Base-by-base conservation (phyloP, 2,113 vertebrate species). In the Origma solitaria region DNA sequence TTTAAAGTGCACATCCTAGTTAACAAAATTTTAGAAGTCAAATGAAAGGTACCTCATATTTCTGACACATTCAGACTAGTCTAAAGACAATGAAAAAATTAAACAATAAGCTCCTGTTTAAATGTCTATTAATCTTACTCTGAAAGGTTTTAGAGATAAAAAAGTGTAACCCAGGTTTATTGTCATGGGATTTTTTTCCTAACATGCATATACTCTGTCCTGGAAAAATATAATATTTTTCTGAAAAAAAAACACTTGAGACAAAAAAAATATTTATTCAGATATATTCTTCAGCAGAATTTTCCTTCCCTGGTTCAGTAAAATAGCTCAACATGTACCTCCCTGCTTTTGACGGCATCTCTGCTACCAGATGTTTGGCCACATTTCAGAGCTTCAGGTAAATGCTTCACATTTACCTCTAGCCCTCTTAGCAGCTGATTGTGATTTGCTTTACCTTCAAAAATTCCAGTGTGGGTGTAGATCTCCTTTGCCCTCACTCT, bases 161-260 rank as follows among this genome's bases (percentile, higher is more conserved):
- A 86, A 85, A 88, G 12, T 23, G 66, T n/a, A 57, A 53, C 8
- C 4, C 23, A 58, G 33, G 42, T 9, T 82, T 75, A 8, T 62
- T 57, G 56, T 28, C 0, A 5, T 2, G 3, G 7, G 2, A 15
- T 9, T 24, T 20, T 20, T 51, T 76, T 76, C 14, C 27, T 31
- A 23, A n/a, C 9, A 17, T 15, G 35, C 0, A 14, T 35, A 31
- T 37, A 40, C 2, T 37, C 3, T 72, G 4, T 15, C 3, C 2
- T 47, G 44, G 24, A 90, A 14, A 76, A 75, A 11, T 4, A n/a
- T 47, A 8, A 12, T 33, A 64, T 50, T 70, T 70, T 75, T 17
- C 3, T 49, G 5, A 13, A 61, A 68, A 76, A 54, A n/a, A 23
- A 13, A 25, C 23, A 70, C 10, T 0, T 42, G 3, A 25, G 25